A percentile compares a stretch with the other conserved stretches of the same genome.
Conservation (phyloP, 1,140 invertebrate species). For the Heliconius nattereri region DNA sequence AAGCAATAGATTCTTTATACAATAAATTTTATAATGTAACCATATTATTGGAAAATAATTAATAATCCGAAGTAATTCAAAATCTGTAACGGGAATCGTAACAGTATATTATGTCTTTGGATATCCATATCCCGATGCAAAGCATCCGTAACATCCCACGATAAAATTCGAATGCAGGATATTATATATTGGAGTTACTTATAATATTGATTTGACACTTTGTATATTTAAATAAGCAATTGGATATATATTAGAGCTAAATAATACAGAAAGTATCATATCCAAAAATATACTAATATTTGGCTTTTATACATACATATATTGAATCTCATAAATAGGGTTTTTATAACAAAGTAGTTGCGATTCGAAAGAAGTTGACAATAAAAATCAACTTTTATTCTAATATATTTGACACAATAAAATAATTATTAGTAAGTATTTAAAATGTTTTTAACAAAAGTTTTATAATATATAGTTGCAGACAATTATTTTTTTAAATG, state of each 20-base stretch:
- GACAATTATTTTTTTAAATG: not conserved
- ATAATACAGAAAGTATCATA: no score
- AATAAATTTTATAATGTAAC: no score
- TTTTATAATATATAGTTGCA: not conserved
- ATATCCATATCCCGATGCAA: no score
- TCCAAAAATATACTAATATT: not conserved
- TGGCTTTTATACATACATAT: not conserved
- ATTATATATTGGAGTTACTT: not conserved
- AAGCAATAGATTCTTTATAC: no score
- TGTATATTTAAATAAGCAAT: not conserved
- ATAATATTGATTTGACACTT: not conserved
- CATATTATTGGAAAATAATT: no score
- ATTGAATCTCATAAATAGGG: no score
- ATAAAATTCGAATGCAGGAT: not conserved
- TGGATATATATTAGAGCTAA: no score
- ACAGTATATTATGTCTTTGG: no score
- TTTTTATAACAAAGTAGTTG: not conserved
- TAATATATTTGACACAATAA: constrained; percentile 2
- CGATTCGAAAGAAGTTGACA: constrained; percentile 5
- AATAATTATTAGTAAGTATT: constrained; percentile 10
- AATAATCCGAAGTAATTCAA: no score
- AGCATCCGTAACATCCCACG: no score
- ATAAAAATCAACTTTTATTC: constrained; percentile 11
- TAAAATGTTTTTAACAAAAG: not conserved
- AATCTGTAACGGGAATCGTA: no score